Conservation (phyloP, 2,797 vertebrate species). For the Uromys caudimaculatus region DNA sequence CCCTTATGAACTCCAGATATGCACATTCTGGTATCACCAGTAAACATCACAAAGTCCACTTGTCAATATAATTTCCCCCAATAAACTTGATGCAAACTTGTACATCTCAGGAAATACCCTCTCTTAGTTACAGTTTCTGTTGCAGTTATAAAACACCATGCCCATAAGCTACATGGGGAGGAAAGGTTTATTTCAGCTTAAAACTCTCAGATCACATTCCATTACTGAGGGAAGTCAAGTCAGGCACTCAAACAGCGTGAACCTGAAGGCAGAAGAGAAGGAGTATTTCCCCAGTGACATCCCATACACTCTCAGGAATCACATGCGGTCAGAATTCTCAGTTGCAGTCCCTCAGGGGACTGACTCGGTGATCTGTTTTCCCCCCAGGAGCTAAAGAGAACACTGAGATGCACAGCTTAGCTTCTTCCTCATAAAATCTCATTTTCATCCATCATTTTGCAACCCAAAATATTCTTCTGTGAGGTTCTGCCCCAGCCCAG, state of each 20-base stretch:
- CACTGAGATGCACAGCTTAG: background rate
- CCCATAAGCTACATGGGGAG: background rate
- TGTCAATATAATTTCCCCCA: background rate
- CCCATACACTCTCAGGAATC: background rate
- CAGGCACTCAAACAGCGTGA: background rate
- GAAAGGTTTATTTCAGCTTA: background rate
- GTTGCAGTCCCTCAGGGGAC: too few species aligned
- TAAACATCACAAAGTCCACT: background rate
- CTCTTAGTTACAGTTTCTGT: background rate
- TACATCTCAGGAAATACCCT: background rate
- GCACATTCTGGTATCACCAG: background rate
- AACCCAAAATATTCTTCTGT: background rate
- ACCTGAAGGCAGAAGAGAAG: background rate
- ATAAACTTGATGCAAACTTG: background rate
- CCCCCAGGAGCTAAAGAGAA: background rate
- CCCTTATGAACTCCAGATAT: background rate
- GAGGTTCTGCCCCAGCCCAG: background rate
- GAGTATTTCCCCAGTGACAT: background rate
- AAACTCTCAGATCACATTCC: background rate
- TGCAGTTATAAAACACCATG: background rate
- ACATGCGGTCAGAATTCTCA: background rate
- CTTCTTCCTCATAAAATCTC: constrained; percentile 9
- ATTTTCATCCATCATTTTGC: background rate
- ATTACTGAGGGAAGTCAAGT: background rate
- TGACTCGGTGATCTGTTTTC: background rate